Evolutionary conservation across 2,113 vertebrate species (phyloP), one percentile per base, ranked within the genome.

Genomic region (Ammospiza caudacuta): DNA sequence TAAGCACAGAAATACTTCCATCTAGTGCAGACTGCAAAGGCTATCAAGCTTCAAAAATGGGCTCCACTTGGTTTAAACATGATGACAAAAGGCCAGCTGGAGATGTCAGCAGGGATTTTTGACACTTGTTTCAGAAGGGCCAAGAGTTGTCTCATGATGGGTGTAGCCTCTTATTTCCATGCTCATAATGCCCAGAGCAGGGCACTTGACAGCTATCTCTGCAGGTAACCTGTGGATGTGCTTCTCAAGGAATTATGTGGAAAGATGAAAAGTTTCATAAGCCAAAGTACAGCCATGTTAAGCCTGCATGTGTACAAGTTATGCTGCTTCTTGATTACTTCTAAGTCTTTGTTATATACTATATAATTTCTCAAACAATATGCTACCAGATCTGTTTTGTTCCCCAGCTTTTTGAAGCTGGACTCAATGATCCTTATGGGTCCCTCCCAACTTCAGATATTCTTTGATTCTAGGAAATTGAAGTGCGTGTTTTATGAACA

Each of bases 81-180:
- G 33, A 13, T 13, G 3, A 24, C 39, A n/a, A 37, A 67, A 49
- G 37, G 10, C 12, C 35, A 58, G 14, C 8, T 64, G 51, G 37
- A 69, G 11, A 9, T 68, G 23, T 73, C 49, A 66, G 52, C 6
- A 57, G 72, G 49, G 54, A 17, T 67, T 66, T 37, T 37, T 82
- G 35, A 44, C 15, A 7, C 15, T 31, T 63, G 3, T 70, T 89
- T 67, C 46, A 52, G 61, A 35, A 77, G 31, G 37, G 23, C 72
- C 28, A 41, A 9, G 43, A 35, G 27, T 22, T 59, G 37, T n/a
- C 43, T 81, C 9, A 5, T 2, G 15, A 4, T 0, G 0, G 5
- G 8, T 20, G 35, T 4, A 43, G 15, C 13, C 58, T 43, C 64
- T 28, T 27, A 35, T 76, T 76, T 19, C n/a, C 9, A 1, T 27